Percentiles rank a stretch among this genome's conserved stretches.
Evolutionary conservation across 2,113 vertebrate species (phyloP).

Genomic region (Tragelaphus buxtoni): DNA sequence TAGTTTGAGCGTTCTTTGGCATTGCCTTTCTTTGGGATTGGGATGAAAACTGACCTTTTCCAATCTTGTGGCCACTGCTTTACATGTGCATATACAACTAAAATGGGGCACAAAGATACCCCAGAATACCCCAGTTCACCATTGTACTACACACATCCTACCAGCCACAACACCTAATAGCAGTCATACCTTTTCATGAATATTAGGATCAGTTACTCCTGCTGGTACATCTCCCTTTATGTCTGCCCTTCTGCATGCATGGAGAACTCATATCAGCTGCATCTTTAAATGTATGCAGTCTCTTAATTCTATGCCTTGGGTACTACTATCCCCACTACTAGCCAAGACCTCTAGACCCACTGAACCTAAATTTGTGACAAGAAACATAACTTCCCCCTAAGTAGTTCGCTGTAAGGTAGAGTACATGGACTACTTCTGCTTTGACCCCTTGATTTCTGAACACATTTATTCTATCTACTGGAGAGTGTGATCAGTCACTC

Average conservation of each 20-base stretch:
- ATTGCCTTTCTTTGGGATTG: too few species aligned
- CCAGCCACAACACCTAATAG: background rate
- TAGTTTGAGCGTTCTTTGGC: too few species aligned
- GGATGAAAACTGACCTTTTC: background rate
- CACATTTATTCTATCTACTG: background rate
- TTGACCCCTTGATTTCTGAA: background rate
- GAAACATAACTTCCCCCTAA: background rate
- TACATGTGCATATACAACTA: background rate
- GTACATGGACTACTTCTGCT: background rate
- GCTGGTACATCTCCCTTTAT: background rate
- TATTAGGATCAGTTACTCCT: background rate
- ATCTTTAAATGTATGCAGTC: background rate
- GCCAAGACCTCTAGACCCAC: background rate
- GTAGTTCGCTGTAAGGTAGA: background rate
- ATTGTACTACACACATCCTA: background rate
- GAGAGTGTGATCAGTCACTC: background rate
- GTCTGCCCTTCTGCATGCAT: background rate
- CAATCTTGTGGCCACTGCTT: too few species aligned
- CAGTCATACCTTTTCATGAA: background rate
- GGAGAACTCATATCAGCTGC: background rate
- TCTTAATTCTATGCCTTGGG: background rate
- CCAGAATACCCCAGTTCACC: background rate
- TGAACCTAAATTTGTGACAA: background rate
- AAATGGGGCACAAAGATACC: background rate
- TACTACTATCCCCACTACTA: background rate